Evolutionary conservation across 2,113 vertebrate species (phyloP).

Genomic region (Manacus vitellinus): DNA sequence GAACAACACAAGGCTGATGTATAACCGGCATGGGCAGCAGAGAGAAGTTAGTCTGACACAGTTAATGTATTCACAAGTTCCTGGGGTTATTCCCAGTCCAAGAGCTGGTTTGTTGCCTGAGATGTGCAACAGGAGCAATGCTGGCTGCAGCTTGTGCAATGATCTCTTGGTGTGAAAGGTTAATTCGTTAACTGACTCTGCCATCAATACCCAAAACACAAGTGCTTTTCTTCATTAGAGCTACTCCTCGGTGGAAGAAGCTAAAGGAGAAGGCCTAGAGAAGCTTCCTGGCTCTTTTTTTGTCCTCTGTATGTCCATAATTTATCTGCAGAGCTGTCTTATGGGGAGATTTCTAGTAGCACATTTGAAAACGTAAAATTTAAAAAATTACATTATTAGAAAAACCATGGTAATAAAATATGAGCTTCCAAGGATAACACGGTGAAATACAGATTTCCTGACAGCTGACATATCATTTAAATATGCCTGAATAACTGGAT

Average conservation of each 20-base stretch:
- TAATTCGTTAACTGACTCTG: neutral
- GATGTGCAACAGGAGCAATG: neutral
- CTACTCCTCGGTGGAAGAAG: neutral
- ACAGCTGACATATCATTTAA: neutral
- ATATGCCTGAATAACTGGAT: neutral
- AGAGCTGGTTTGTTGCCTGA: neutral
- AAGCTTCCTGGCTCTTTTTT: neutral
- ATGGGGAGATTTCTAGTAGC: neutral
- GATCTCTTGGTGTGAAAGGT: neutral
- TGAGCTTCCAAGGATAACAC: neutral
- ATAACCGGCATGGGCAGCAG: neutral
- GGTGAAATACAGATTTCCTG: slow-evolving; percentile 2
- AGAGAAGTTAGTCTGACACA: neutral
- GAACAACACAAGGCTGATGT: slow-evolving; percentile 40
- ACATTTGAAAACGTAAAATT: neutral
- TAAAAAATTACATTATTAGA: neutral
- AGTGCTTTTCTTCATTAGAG: neutral
- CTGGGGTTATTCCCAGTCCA: neutral
- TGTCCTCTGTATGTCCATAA: neutral
- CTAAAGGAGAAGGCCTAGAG: neutral
- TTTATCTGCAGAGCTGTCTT: neutral
- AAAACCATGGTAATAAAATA: neutral
- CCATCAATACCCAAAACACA: neutral
- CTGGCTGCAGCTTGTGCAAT: neutral
- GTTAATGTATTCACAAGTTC: neutral